Evolutionary conservation across 2,113 vertebrate species (phyloP).

Genomic region (Amphiprion percula): DNA sequence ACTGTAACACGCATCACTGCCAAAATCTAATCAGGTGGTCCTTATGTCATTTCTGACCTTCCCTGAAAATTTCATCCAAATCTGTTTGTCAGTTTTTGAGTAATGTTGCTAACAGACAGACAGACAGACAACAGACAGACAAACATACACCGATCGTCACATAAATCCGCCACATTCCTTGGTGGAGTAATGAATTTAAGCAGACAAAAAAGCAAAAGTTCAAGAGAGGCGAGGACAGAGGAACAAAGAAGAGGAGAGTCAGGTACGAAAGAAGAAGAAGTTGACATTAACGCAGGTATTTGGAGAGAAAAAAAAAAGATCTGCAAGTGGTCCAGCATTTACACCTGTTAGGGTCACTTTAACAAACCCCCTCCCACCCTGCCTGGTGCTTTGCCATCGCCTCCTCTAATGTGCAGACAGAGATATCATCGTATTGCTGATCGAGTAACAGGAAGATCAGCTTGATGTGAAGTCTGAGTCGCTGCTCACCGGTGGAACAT

Average conservation of each 20-base stretch:
- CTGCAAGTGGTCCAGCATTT: constrained; percentile 11
- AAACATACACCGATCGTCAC: no score
- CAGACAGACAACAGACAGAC: no score
- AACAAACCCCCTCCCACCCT: constrained; percentile 34
- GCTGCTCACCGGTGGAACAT: constrained; percentile 8
- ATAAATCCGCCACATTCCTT: no score
- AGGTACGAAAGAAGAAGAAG: constrained; percentile 16
- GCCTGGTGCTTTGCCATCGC: constrained; percentile 11
- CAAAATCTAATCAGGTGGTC: no score
- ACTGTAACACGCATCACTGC: no score
- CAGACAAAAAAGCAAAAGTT: not conserved
- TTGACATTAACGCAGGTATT: constrained; percentile 12
- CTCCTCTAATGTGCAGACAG: constrained; percentile 33
- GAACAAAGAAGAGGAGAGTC: constrained; percentile 2
- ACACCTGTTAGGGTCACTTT: constrained; percentile 59
- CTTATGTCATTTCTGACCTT: no score
- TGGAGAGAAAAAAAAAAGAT: constrained; percentile 6
- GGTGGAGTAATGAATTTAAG: no score
- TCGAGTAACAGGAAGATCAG: constrained; percentile 41
- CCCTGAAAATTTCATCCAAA: no score
- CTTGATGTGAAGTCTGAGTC: constrained; percentile 31
- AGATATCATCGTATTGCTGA: constrained; percentile 40
- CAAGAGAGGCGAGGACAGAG: not conserved
- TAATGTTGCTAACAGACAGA: no score
- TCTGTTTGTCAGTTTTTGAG: no score